Conservation (phyloP, 2,888 invertebrate genomes). For the Mellilla xanthometata region DNA sequence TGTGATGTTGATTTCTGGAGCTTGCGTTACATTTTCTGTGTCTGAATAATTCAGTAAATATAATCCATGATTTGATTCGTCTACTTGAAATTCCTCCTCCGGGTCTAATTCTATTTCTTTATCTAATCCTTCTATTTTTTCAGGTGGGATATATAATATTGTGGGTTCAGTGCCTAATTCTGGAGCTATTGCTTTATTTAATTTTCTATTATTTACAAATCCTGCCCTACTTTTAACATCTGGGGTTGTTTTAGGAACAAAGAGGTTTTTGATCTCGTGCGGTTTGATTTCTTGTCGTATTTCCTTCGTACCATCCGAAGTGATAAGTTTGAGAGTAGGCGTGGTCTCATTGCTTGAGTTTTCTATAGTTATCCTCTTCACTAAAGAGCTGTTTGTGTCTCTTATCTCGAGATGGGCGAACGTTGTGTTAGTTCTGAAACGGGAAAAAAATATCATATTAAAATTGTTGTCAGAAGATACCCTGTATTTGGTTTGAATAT, state of each 20-base stretch:
- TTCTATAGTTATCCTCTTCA: conserved; percentile 68
- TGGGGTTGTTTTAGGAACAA: conserved; percentile 64
- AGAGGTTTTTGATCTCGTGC: conserved; percentile 71
- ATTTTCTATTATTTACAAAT: conserved; percentile 65
- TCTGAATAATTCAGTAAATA: conserved; percentile 78
- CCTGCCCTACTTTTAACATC: conserved; percentile 68
- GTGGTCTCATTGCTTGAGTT: conserved; percentile 65
- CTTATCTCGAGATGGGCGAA: conserved; percentile 73
- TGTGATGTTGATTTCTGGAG: conserved; percentile 50
- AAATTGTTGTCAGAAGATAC: too few relatives aligned
- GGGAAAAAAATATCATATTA: conserved; percentile 20
- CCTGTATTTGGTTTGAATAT: too few relatives aligned
- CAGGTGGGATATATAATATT: conserved; percentile 72
- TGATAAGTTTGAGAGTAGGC: conserved; percentile 57
- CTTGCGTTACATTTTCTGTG: conserved; percentile 65
- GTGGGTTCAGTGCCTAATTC: conserved; percentile 60
- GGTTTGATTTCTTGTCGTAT: conserved; percentile 68
- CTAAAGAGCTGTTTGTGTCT: conserved; percentile 63
- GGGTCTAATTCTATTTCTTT: conserved; percentile 74
- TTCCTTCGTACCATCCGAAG: conserved; percentile 67
- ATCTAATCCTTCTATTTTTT: conserved; percentile 69
- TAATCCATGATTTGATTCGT: conserved; percentile 78
- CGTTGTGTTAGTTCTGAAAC: conserved; percentile 73
- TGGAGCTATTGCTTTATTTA: conserved; percentile 49
- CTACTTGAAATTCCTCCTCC: conserved; percentile 80